Percentiles rank a stretch among this genome's conserved stretches.
Evolutionary conservation across 2,888 invertebrate genomes (phyloP).

Genomic region (Siphonodentalium dalli): DNA sequence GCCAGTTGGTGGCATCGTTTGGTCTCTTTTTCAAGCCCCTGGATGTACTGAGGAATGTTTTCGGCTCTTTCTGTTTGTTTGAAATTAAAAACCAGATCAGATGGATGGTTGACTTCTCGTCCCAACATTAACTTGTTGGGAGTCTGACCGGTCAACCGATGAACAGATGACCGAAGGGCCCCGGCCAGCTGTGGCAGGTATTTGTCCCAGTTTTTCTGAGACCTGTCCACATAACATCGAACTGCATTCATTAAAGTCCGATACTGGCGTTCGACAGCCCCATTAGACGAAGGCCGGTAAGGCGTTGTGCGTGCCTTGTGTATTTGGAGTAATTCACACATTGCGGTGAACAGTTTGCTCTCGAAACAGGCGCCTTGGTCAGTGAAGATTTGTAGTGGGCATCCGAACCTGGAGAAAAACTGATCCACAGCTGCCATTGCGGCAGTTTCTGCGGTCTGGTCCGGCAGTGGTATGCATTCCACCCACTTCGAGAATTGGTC

Average conservation of each 20-base stretch:
- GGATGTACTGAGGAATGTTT: too few species aligned
- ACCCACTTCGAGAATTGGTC: too few species aligned
- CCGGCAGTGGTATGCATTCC: too few species aligned
- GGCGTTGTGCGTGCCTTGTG: neutral
- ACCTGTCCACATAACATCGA: neutral
- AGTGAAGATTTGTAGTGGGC: too few species aligned
- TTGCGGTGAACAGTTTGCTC: neutral
- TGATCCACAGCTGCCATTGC: too few species aligned
- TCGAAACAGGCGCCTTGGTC: too few species aligned
- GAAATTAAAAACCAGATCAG: neutral
- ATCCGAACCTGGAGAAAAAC: too few species aligned
- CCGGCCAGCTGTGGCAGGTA: neutral
- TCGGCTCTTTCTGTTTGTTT: too few species aligned
- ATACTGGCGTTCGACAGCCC: slow-evolving; percentile 2
- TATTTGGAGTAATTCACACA: neutral
- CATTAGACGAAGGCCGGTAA: slow-evolving; percentile 3
- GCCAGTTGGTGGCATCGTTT: too few species aligned
- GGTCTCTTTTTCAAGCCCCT: too few species aligned
- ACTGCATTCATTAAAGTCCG: neutral
- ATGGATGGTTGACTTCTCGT: neutral
- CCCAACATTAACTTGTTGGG: slow-evolving; percentile 7
- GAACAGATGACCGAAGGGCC: neutral
- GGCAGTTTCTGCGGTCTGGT: too few species aligned
- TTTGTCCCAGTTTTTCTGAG: neutral
- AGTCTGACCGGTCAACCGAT: neutral